Evolutionary conservation across 2,888 invertebrate species (phyloP), one percentile per base, ranked within the genome.

Genomic region (Hydrotaea diabolus): DNA sequence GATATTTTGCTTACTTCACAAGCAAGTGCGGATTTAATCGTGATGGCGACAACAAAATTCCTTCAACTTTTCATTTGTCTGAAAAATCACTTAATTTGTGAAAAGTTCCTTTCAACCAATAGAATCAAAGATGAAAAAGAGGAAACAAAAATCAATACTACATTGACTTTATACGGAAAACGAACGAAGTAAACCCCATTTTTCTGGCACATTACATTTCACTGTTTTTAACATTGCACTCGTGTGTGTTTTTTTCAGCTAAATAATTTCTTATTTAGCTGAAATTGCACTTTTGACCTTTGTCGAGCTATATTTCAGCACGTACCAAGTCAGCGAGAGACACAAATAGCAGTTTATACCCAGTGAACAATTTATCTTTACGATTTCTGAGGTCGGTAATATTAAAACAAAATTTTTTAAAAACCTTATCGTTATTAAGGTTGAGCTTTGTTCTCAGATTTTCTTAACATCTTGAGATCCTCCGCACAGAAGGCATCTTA

Each of bases 281-380:
- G 46, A 46, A 23, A 19, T 15, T 69, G 69, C 23, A 69, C 23
- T 69, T 69, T 69, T 69, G 69, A 69, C 69, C 69, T 69, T 69
- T 69, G 23, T 13, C 46, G 23, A 46, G 19, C 21, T 23, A 69
- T 23, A 23, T 69, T 69, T 46, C 43, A 73, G 15, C 26, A 59
- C 31, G 31, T 31, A 31, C 31, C 31, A 31, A 31, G 31, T 31
- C 31, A 31, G 3, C 2, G 31, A 31, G 31, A 2, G 31, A 31
- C 31, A 31, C 31, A 31, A 2, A 31, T 31, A 31, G 2, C 31
- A 31, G 31, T 31, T 31, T 4, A n/a, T n/a, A n/a, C n/a, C n/a
- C n/a, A n/a, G n/a, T n/a, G n/a, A n/a, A n/a, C n/a, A n/a, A n/a
- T n/a, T n/a, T n/a, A n/a, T n/a, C n/a, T n/a, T n/a, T n/a, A n/a